Conservation (phyloP, 2,113 vertebrate genomes). For the Eolophus roseicapilla region DNA sequence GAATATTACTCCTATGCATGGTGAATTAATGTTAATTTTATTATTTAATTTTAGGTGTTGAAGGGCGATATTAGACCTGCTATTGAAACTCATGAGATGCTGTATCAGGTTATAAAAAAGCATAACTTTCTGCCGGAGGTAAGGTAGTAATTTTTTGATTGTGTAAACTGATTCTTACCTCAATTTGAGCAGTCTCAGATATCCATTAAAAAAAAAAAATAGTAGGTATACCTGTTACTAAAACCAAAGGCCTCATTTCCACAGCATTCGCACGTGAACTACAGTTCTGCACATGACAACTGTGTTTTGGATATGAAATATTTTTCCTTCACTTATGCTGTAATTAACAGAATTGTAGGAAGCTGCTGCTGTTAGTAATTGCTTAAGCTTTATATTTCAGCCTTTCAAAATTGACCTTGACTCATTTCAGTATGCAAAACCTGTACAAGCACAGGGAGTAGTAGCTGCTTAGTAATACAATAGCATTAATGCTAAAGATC, state of each 20-base stretch:
- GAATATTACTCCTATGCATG: neutral
- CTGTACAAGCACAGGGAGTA: neutral
- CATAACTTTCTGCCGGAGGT: conserved; percentile 99
- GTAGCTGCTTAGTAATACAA: neutral
- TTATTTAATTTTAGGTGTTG: conserved; percentile 82
- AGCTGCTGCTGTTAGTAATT: neutral
- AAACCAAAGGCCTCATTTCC: neutral
- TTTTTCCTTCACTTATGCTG: neutral
- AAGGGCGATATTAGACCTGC: conserved; percentile 98
- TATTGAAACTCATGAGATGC: conserved; percentile 99
- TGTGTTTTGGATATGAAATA: neutral
- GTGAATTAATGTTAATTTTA: neutral
- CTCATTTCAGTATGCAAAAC: neutral
- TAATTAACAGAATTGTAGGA: neutral
- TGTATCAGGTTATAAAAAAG: conserved; percentile 99
- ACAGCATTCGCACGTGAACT: neutral
- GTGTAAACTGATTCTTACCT: neutral
- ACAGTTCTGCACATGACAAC: neutral
- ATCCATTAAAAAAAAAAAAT: neutral
- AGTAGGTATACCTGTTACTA: neutral
- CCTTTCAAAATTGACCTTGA: neutral
- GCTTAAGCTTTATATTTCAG: neutral
- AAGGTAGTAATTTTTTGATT: conserved; percentile 14
- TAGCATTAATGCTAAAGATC: neutral
- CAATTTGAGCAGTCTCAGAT: neutral